phyloP scores from a whole-genome alignment of 2,888 invertebrate species.

The Trissoscelio sp. region DNA sequence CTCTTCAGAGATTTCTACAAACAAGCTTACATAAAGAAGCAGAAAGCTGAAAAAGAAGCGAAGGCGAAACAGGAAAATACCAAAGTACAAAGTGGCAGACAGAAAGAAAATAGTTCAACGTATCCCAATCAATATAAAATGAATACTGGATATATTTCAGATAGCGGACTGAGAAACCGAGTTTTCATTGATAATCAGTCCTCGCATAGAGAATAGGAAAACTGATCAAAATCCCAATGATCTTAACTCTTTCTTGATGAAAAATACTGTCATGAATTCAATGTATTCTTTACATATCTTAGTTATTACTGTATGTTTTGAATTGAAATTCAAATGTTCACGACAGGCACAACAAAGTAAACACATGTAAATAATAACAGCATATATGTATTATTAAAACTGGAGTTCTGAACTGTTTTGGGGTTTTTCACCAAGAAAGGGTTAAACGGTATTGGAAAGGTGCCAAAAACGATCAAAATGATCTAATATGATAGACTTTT shows the following conservation, averaged over 20 bases:
- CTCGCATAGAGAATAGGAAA: constrained; percentile 30
- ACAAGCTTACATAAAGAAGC: constrained; percentile 87
- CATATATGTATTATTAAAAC: too few relatives aligned
- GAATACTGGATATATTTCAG: constrained; percentile 84
- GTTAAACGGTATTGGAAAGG: constrained; percentile 8
- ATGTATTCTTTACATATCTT: too few relatives aligned
- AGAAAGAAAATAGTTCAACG: constrained; percentile 77
- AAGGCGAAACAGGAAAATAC: constrained; percentile 62
- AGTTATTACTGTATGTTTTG: too few relatives aligned
- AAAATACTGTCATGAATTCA: too few relatives aligned
- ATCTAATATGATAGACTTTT: constrained; percentile 11
- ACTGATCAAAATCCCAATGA: too few relatives aligned
- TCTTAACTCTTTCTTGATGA: too few relatives aligned
- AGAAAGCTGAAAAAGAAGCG: constrained; percentile 66
- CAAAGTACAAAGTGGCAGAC: constrained; percentile 63
- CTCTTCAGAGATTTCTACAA: constrained; percentile 97
- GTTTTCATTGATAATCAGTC: constrained; percentile 83
- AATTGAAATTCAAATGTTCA: too few relatives aligned
- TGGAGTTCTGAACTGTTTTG: too few relatives aligned
- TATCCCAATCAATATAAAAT: constrained; percentile 83
- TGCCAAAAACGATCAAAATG: constrained; percentile 34
- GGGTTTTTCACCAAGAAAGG: too few relatives aligned
- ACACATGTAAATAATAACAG: too few relatives aligned
- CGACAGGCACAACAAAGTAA: too few relatives aligned
- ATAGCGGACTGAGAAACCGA: constrained; percentile 83